These are phyloP conservation scores for Nomada lathburiana DNA, from an alignment of 2,888 invertebrate species.

Conservation along the genomic window DNA sequence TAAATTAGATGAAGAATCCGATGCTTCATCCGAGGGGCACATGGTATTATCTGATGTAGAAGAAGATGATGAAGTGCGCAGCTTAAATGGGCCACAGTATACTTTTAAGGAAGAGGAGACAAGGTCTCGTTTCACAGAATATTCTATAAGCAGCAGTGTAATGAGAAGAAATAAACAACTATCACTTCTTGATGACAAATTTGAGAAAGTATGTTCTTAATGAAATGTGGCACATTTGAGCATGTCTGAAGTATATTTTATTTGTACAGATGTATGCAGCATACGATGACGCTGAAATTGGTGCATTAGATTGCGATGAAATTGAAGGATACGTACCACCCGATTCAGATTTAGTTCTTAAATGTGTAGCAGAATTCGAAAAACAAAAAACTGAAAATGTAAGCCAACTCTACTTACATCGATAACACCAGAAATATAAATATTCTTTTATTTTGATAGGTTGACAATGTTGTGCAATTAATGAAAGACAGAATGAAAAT, in stretches of 20 bases:
- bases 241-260: not conserved
- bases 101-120: constrained; percentile 89
- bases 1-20: constrained; percentile 83
- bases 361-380: constrained; percentile 91
- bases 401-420: constrained; percentile 36
- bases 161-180: constrained; percentile 94
- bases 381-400: constrained; percentile 85
- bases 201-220: constrained; percentile 89
- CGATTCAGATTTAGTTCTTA: constrained; percentile 89
- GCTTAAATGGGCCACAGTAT: constrained; percentile 84
- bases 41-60: constrained; percentile 79
- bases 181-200: constrained; percentile 92
- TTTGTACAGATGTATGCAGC: constrained; percentile 89
- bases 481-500: constrained; percentile 79
- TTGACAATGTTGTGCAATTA: constrained; percentile 77
- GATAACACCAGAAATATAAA: not conserved
- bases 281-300: constrained; percentile 95
- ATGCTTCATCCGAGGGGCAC: constrained; percentile 75
- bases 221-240: not conserved
- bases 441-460: constrained; percentile 61
- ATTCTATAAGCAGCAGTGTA: constrained; percentile 97
- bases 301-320: constrained; percentile 95
- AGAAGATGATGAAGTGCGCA: constrained; percentile 85
- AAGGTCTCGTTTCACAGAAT: constrained; percentile 95
- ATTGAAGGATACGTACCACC: constrained; percentile 92